A percentile compares a stretch with the other conserved stretches of the same genome.
Evolutionary conservation across 2,888 invertebrate species (phyloP).

Genomic region (Prosopocoilus inquinatus): DNA sequence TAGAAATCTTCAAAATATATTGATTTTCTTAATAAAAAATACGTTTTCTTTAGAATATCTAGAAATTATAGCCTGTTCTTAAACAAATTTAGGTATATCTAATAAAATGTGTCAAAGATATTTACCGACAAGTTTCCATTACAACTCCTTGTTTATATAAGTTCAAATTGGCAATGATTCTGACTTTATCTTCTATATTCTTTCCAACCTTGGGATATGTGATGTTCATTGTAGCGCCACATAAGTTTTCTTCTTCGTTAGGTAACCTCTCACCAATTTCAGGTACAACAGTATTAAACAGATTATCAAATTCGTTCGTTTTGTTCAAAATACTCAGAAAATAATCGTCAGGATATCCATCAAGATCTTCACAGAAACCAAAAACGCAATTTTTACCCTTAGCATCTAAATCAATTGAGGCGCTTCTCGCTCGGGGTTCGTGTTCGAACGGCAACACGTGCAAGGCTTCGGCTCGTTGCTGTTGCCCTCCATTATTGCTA

Average conservation of each 20-base stretch:
- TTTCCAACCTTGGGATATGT: slow-evolving; percentile 12
- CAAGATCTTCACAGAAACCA: slow-evolving; percentile 19
- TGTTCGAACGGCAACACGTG: neutral
- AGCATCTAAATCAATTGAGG: neutral
- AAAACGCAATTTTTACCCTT: slow-evolving; percentile 5
- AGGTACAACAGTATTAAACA: slow-evolving; percentile 5
- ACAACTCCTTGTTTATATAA: slow-evolving; percentile 16
- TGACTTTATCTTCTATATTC: slow-evolving; percentile 11
- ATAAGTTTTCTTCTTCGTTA: slow-evolving; percentile 9
- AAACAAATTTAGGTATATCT: too few species aligned
- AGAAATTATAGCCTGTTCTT: too few species aligned
- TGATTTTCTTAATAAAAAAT: too few species aligned
- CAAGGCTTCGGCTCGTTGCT: too few species aligned
- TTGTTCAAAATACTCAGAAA: slow-evolving; percentile 2
- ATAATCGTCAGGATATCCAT: slow-evolving; percentile 19
- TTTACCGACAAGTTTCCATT: slow-evolving; percentile 21
- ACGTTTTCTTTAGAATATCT: too few species aligned
- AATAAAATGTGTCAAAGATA: neutral
- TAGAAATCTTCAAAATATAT: too few species aligned
- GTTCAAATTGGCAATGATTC: slow-evolving; percentile 18
- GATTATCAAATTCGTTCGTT: slow-evolving; percentile 12
- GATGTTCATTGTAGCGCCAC: neutral
- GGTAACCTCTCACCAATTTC: neutral
- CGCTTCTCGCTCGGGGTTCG: neutral
- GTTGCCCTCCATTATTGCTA: too few species aligned